phyloP scores from a whole-genome alignment of 2,113 vertebrate species.

The Pollimyrus isidori region DNA sequence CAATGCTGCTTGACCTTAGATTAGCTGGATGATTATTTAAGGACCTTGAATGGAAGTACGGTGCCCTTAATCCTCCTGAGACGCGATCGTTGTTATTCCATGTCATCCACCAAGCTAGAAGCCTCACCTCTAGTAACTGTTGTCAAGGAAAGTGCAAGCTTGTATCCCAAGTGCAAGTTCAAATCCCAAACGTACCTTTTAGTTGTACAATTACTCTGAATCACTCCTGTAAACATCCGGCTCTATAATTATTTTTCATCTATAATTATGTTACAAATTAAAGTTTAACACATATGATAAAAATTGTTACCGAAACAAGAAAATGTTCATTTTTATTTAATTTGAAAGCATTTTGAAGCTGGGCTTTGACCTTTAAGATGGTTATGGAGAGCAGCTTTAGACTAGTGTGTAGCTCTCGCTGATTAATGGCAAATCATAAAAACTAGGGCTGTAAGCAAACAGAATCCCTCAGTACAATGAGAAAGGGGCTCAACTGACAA shows the following conservation, averaged over 20 bases:
- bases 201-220: neutral
- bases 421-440: too few species aligned
- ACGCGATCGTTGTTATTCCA: neutral
- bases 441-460: too few species aligned
- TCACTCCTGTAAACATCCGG: neutral
- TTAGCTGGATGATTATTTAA: neutral
- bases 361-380: neutral
- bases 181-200: neutral
- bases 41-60: neutral
- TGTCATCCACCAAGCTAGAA: neutral
- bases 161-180: neutral
- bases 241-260: neutral
- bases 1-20: neutral
- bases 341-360: neutral
- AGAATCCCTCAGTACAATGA: neutral
- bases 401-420: neutral
- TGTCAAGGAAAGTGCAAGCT: neutral
- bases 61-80: neutral
- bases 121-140: neutral
- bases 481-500: neutral
- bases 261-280: neutral
- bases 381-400: neutral
- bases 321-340: neutral
- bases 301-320: neutral
- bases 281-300: neutral